Percentiles rank a stretch among this genome's conserved stretches.
Conservation (phyloP, 2,797 vertebrate species). For the Falco rusticolus region DNA sequence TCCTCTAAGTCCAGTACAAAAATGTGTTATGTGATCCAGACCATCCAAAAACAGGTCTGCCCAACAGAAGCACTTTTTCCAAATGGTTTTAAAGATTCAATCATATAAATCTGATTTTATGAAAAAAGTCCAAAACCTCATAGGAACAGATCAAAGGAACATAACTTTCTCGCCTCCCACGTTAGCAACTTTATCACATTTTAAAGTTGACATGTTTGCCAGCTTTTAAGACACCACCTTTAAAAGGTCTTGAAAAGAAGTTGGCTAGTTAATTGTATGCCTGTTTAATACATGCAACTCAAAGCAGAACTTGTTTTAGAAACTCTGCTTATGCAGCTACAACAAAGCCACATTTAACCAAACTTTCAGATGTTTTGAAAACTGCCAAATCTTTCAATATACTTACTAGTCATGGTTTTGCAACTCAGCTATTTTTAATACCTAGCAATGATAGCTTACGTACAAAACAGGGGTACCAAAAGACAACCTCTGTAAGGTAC, state of each 20-base stretch:
- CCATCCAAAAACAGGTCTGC: constrained; percentile 44
- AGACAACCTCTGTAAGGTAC: constrained; percentile 76
- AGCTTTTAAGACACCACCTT: constrained; percentile 68
- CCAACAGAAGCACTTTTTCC: constrained; percentile 33
- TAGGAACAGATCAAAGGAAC: constrained; percentile 41
- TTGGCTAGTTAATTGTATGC: constrained; percentile 55
- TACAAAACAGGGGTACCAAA: constrained; percentile 72
- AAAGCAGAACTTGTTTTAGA: constrained; percentile 68
- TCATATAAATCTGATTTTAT: constrained; percentile 30
- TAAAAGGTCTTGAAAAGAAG: constrained; percentile 65
- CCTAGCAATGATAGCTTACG: constrained; percentile 52
- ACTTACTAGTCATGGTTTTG: constrained; percentile 36
- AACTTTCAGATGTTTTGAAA: constrained; percentile 62
- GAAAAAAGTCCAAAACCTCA: constrained; percentile 50
- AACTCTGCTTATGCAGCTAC: constrained; percentile 62
- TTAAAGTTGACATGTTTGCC: constrained; percentile 29
- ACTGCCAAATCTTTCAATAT: constrained; percentile 47
- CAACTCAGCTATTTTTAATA: constrained; percentile 39
- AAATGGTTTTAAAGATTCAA: constrained; percentile 16
- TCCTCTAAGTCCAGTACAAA: constrained; percentile 67
- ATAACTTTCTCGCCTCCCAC: constrained; percentile 55
- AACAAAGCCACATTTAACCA: constrained; percentile 33
- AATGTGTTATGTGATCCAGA: constrained; percentile 28
- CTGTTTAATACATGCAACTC: constrained; percentile 55
- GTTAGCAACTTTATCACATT: constrained; percentile 28